Base-by-base conservation (phyloP, 1,140 invertebrate species). In the Aporrectodea caliginosa region DNA sequence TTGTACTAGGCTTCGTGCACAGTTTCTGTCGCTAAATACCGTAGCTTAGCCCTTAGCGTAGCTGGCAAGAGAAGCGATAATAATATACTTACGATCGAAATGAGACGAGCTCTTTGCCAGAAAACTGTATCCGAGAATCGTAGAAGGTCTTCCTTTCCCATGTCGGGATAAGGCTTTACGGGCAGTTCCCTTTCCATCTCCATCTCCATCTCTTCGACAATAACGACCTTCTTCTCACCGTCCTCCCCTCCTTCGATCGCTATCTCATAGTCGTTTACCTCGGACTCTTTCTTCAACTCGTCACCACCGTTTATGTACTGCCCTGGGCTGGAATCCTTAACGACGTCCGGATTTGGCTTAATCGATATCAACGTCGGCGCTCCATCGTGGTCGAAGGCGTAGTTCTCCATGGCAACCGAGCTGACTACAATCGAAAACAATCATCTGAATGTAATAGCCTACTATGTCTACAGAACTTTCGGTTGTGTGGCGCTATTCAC, bases 141-240 rank as follows among this genome's bases (percentile, higher is more conserved):
- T 0, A 82, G 58, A 2, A 82, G 32, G n/a, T 80, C 77, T 35
- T 81, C 80, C 78, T 81, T 82, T 1, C 77, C 70, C 81, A 82
- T 82, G n/a, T 77, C 79, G 6, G 77, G 77, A 35, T 81, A 82
- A 31, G 81, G 80, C 43, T 69, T 77, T 12, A 74, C 6, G 6
- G 43, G 6, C 43, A 58, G 43, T 22, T 58, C 6, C 22, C 22
- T 58, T 22, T 58, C 43, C 43, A 12, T 22, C 6, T 58, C 43
- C 43, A 58, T 58, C 43, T 6, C 6, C 43, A 22, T 22, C 6
- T 58, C 43, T 58, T 58, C 43, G 6, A 58, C 43, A 22, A 58
- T 58, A 6, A 58, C 43, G 6, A 58, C 43, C 43, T 58, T 58
- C 43, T 58, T 58, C 43, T 58, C 22, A 12, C 22, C 22, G 6